These are phyloP conservation scores for Pimpla rufipes DNA, from an alignment of 2,888 invertebrate genomes.

Conservation along the genomic window DNA sequence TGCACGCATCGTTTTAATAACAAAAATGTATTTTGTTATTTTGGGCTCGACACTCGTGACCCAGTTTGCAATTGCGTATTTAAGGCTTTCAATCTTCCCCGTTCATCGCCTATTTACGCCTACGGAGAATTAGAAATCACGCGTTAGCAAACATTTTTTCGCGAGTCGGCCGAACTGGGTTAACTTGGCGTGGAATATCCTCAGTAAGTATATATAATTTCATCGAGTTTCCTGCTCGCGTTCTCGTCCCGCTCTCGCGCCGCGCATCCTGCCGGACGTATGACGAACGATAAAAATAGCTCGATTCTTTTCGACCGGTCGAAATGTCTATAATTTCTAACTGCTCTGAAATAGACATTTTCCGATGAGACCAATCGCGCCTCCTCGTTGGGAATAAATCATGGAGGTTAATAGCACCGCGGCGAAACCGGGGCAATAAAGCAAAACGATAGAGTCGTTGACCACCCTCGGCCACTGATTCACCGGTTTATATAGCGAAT, in stretches of 20 bases:
- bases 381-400: slow-evolving; percentile 9
- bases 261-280: slow-evolving; percentile 1
- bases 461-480: slow-evolving; percentile 1
- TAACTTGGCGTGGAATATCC: not conserved
- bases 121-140: too few species aligned
- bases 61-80: too few species aligned
- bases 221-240: not conserved
- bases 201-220: not conserved
- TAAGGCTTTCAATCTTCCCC: too few species aligned
- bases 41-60: too few species aligned
- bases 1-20: too few species aligned
- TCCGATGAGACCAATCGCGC: slow-evolving; percentile 22
- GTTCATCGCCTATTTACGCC: too few species aligned
- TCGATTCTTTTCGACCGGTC: not conserved
- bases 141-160: not conserved
- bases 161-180: not conserved
- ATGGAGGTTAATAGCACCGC: slow-evolving; percentile 1
- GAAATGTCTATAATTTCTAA: slow-evolving; percentile 16
- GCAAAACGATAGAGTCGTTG: slow-evolving; percentile 18
- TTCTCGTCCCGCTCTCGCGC: not conserved
- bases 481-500: slow-evolving; percentile 2
- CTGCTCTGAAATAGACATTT: slow-evolving; percentile 10
- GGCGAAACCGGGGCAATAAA: slow-evolving; percentile 14
- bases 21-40: too few species aligned
- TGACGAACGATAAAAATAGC: slow-evolving; percentile 7